Percentiles rank a stretch among this genome's conserved stretches.
Evolutionary conservation across 92 coral and sea anemone species (phyloP).

Genomic region (Actinostola sp.): DNA sequence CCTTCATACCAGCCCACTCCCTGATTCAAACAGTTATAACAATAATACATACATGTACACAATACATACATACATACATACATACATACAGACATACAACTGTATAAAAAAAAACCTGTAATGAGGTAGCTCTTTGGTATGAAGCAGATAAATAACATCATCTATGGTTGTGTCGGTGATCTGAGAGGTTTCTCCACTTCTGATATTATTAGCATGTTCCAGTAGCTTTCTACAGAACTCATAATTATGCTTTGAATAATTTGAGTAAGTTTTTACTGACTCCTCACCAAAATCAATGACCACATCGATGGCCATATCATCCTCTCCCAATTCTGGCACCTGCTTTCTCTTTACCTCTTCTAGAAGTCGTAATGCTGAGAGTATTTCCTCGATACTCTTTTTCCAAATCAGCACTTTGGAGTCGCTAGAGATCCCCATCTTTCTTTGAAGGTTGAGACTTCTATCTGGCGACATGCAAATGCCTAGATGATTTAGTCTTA

Average conservation of each 20-base stretch:
- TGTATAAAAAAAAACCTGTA: not conserved
- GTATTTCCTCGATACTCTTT: slow-evolving; percentile 38
- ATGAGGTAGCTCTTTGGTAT: not conserved
- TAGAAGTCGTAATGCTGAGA: slow-evolving; percentile 23
- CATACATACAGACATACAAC: too few relatives aligned
- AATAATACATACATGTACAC: not conserved
- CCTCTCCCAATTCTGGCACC: slow-evolving; percentile 27
- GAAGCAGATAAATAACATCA: slow-evolving; percentile 5
- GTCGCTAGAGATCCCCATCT: slow-evolving; percentile 56
- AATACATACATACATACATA: not conserved
- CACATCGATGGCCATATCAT: slow-evolving; percentile 28
- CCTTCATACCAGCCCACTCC: too few relatives aligned
- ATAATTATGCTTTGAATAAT: slow-evolving; percentile 6
- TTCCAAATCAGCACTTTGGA: slow-evolving; percentile 63
- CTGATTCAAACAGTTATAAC: not conserved
- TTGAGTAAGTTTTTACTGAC: slow-evolving; percentile 11
- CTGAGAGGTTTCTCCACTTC: not conserved
- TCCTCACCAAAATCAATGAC: slow-evolving; percentile 18
- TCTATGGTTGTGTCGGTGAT: slow-evolving; percentile 8
- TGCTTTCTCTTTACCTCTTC: slow-evolving; percentile 28
- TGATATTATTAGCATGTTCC: not conserved
- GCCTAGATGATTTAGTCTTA: slow-evolving; percentile 53
- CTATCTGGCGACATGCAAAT: slow-evolving; percentile 64
- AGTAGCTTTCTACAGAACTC: slow-evolving; percentile 19
- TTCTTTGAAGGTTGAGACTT: slow-evolving; percentile 44